These are phyloP conservation scores for Pristionchus entomophagus DNA, from an alignment of 2,888 invertebrate genomes.

Conservation along the genomic window DNA sequence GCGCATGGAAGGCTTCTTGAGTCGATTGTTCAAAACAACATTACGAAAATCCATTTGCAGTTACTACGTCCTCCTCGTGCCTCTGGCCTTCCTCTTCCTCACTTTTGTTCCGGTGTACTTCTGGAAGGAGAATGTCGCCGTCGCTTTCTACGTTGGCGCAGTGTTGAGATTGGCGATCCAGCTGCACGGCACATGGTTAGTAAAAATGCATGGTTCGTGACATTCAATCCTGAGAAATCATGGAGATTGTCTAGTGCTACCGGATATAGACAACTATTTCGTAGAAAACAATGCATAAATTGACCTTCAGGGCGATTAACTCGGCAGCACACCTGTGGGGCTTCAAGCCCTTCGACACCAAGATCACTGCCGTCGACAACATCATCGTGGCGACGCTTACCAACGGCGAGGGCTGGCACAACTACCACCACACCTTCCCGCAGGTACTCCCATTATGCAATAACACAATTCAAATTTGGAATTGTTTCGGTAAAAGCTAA, in stretches of 20 bases:
- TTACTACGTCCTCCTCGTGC: constrained; percentile 86
- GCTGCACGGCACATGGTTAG: constrained; percentile 88
- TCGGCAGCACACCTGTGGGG: constrained; percentile 93
- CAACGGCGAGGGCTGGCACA: constrained; percentile 78
- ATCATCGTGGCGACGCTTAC: constrained; percentile 70
- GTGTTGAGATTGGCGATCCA: constrained; percentile 88
- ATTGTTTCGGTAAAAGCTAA: too few species aligned
- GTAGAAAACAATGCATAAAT: too few species aligned
- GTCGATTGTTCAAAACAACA: too few species aligned
- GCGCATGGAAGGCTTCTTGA: too few species aligned
- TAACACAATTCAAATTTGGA: too few species aligned
- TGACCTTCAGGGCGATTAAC: constrained; percentile 83
- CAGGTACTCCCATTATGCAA: constrained; percentile 57
- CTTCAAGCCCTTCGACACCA: constrained; percentile 90
- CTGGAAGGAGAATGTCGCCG: constrained; percentile 87
- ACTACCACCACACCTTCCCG: constrained; percentile 80
- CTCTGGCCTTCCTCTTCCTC: constrained; percentile 86
- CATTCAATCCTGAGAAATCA: neutral
- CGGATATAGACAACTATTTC: too few species aligned
- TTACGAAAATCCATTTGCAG: constrained; percentile 62
- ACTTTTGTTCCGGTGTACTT: constrained; percentile 81
- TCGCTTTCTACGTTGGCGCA: constrained; percentile 87
- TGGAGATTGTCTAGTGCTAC: too few species aligned
- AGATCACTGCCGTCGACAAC: constrained; percentile 71
- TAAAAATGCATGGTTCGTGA: neutral